A percentile compares a stretch with the other conserved stretches of the same genome.
These are phyloP conservation scores for Myrmecobius fasciatus DNA, from an alignment of 2,113 vertebrate genomes.

Conservation along the genomic window DNA sequence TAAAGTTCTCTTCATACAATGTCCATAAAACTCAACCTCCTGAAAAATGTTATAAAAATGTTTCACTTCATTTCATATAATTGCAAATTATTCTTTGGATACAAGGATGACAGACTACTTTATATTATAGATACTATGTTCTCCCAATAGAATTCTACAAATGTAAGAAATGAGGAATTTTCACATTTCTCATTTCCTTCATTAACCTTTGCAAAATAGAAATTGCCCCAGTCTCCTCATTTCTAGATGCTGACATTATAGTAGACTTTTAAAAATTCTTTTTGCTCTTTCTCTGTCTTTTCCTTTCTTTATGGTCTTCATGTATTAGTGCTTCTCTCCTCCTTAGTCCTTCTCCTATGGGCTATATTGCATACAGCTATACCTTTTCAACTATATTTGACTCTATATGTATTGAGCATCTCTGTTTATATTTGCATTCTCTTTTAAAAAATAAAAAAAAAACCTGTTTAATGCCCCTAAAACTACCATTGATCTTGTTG, in stretches of 20 bases:
- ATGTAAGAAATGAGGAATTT: slow-evolving; percentile 9
- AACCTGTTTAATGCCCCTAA: background rate
- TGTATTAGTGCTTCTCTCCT: background rate
- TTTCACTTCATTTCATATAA: background rate
- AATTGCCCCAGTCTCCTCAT: background rate
- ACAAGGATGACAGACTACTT: background rate
- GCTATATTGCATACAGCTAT: background rate
- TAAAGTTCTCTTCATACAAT: slow-evolving; percentile 15
- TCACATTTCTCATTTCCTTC: background rate
- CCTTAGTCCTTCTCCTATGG: background rate
- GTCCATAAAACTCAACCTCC: background rate
- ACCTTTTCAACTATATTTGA: background rate
- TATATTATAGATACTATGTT: background rate
- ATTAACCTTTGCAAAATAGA: background rate
- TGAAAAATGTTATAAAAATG: slow-evolving; percentile 35
- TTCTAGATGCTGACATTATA: background rate
- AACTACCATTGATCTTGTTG: background rate
- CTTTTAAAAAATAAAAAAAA: background rate
- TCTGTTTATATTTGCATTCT: background rate
- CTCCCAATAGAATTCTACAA: background rate
- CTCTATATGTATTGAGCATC: background rate
- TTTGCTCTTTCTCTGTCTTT: background rate
- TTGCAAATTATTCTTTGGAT: background rate
- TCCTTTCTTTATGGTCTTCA: background rate
- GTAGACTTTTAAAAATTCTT: background rate